Evolutionary conservation across 2,888 invertebrate species (phyloP).

Genomic region (Pollenia griseotomentosa): DNA sequence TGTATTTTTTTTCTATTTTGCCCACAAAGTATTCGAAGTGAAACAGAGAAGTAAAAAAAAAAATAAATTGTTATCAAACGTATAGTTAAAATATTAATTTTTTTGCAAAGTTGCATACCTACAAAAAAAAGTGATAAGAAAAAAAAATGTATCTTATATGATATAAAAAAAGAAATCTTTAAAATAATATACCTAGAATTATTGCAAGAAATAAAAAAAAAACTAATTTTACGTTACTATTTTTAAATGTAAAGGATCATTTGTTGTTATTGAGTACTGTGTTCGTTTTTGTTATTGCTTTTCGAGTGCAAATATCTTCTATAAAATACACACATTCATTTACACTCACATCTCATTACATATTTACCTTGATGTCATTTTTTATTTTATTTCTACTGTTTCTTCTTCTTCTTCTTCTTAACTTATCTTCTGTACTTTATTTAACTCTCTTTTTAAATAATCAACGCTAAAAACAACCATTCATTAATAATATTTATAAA

Average conservation of each 20-base stretch:
- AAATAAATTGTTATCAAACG: conserved; percentile 37
- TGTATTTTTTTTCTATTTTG: conserved; percentile 23
- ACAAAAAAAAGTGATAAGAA: conserved; percentile 8
- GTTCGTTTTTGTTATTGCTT: neutral
- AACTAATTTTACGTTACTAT: conserved; percentile 28
- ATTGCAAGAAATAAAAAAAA: neutral
- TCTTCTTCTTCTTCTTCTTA: neutral
- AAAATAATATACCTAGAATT: neutral
- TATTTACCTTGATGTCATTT: conserved; percentile 66
- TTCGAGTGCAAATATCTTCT: conserved; percentile 32
- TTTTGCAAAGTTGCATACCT: neutral
- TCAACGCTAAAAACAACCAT: conserved; percentile 21
- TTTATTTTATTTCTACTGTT: conserved; percentile 24
- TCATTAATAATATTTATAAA: conserved; percentile 11
- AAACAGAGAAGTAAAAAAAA: neutral
- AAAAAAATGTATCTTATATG: neutral
- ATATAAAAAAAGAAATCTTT: neutral
- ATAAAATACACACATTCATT: conserved; percentile 21
- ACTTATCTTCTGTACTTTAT: conserved; percentile 18
- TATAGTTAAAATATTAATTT: conserved; percentile 3
- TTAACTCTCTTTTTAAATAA: neutral
- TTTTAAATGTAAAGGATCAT: neutral
- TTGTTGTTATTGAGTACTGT: neutral
- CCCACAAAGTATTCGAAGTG: conserved; percentile 15
- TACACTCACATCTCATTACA: neutral